Evolutionary conservation across 2,797 vertebrate genomes (phyloP).

Genomic region (Tinamus major): DNA sequence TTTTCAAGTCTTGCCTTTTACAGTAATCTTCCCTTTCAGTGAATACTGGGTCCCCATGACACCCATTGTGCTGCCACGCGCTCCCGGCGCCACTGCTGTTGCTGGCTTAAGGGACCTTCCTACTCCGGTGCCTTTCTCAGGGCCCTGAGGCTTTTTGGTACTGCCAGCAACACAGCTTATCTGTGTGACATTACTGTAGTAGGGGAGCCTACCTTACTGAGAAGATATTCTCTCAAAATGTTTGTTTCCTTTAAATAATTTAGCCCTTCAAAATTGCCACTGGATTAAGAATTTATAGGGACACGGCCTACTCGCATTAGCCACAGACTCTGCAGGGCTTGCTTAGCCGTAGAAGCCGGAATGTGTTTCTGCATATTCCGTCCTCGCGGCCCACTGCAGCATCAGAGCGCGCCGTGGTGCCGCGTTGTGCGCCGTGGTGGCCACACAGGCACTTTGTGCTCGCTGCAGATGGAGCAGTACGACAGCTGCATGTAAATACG

Average conservation of each 20-base stretch:
- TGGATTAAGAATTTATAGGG: constrained; percentile 39
- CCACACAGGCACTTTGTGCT: constrained; percentile 76
- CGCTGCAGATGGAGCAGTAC: constrained; percentile 69
- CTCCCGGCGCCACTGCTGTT: not conserved
- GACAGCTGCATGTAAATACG: constrained; percentile 83
- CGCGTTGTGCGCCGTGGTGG: constrained; percentile 68
- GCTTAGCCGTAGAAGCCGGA: constrained; percentile 42
- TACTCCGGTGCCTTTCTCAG: not conserved
- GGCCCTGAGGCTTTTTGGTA: not conserved
- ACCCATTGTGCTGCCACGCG: rapidly evolving
- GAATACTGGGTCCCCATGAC: not conserved
- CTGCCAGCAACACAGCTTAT: constrained; percentile 45
- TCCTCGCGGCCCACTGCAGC: constrained; percentile 47
- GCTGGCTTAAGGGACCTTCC: constrained; percentile 13
- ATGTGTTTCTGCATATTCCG: constrained; percentile 10
- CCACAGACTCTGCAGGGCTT: constrained; percentile 17
- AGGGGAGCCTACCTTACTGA: constrained; percentile 22
- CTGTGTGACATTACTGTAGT: constrained; percentile 34
- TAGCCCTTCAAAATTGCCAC: constrained; percentile 34
- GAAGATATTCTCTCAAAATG: constrained; percentile 48
- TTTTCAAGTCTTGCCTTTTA: not conserved
- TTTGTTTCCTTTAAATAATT: constrained; percentile 54
- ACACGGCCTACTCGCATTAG: not conserved
- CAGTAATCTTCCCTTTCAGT: not conserved
- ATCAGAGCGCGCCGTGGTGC: constrained; percentile 57